Percentiles rank a stretch among this genome's conserved stretches.
Conservation (phyloP, 2,113 vertebrate species). For the Phoxinus phoxinus region DNA sequence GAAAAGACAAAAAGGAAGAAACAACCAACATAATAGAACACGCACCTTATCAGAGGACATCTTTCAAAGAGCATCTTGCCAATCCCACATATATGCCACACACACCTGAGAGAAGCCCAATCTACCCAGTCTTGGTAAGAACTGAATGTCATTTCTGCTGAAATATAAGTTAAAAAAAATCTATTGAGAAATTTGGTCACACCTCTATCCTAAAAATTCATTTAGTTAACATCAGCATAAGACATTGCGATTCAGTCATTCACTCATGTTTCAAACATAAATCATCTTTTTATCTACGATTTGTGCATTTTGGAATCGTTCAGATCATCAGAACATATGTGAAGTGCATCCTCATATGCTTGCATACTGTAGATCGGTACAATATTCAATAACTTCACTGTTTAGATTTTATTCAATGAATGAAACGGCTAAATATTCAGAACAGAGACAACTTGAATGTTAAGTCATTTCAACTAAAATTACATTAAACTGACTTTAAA, state of each 20-base stretch:
- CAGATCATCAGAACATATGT: not conserved
- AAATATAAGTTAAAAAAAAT: not conserved
- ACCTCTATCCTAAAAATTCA: not conserved
- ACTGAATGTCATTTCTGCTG: not conserved
- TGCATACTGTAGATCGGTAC: not conserved
- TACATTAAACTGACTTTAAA: too few relatives aligned
- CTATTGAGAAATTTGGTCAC: not conserved
- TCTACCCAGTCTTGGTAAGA: slow-evolving; percentile 39
- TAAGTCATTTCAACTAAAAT: too few relatives aligned
- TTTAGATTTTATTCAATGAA: not conserved
- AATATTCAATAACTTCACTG: not conserved
- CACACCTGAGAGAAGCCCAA: not conserved
- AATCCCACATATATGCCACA: slow-evolving; percentile 46
- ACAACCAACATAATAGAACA: not conserved
- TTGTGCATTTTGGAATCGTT: not conserved
- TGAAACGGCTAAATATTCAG: too few relatives aligned
- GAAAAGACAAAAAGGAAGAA: slow-evolving; percentile 36
- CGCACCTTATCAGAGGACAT: slow-evolving; percentile 41
- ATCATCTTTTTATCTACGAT: not conserved
- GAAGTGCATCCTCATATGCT: not conserved
- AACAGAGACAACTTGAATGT: too few relatives aligned
- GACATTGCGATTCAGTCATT: not conserved
- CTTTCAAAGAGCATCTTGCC: slow-evolving; percentile 51
- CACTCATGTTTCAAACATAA: not conserved
- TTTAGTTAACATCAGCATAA: not conserved